Base-by-base conservation (phyloP, 1,140 invertebrate species). In the Caenorhabditis brenneri region DNA sequence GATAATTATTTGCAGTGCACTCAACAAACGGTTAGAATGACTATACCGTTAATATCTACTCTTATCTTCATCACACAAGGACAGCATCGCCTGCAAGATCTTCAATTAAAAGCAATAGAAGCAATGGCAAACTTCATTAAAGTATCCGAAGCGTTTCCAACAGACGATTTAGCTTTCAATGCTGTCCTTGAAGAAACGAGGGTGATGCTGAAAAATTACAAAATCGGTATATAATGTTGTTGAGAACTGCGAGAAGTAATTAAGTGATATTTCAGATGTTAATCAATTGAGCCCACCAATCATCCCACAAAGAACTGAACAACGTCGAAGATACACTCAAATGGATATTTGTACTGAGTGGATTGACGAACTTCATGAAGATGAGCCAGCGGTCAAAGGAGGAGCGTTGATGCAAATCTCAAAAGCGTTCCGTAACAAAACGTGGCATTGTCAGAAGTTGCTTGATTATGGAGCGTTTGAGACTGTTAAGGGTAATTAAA, bases 331-430 rank as follows among this genome's bases (percentile, higher is more conserved):
- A 74, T 74, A 74, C 36, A 74, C 33, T 24, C 65, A 74, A 46
- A 10, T 46, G 1, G 65, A 74, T 24, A 9, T 74, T 74, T 74
- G 65, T 42, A 74, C 24, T 24, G 65, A 74, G 4, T 74, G 65
- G 65, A 74, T 74, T 42, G 65, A 74, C 22, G 65, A 74, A 31
- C 65, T 74, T 42, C 65, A 74, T 42, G 65, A 74, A 19, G 65
- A 74, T 74, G 65, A 74, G 22, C 65, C 65, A 12, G 65, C 65
- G 9, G 19, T 74, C 3, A 74, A 74, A 74, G 65, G 65, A 74
- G 65, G 65, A 22, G 65, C 65, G 15, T 19, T 74, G 2, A 74
- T 74, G 36, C 65, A 46, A 42, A 42, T 74, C 12, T 12, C 65
- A 0, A 74, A n/a, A 74, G 65, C 19, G 9, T 74, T 74, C 65